Conservation (phyloP, 1,140 invertebrate genomes). For the Drosophila sp. region DNA sequence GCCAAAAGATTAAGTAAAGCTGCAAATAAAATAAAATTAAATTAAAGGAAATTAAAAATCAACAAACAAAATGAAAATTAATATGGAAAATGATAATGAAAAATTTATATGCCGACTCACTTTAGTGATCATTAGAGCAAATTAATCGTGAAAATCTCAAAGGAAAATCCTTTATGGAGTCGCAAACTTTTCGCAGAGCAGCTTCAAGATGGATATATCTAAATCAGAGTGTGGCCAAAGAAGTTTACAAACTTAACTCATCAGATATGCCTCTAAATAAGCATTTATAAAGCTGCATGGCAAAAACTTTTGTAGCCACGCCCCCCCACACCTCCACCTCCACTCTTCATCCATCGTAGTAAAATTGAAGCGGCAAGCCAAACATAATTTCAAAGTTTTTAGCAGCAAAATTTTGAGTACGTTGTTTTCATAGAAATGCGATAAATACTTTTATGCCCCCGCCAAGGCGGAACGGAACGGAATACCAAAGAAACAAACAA, state of each 20-base stretch:
- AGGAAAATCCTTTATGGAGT: slow-evolving; percentile 31
- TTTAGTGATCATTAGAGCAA: not conserved
- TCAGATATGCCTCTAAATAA: slow-evolving; percentile 79
- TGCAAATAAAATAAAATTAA: slow-evolving; percentile 41
- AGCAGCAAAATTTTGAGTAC: slow-evolving; percentile 71
- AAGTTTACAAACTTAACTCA: slow-evolving; percentile 73
- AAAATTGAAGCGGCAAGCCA: slow-evolving; percentile 65
- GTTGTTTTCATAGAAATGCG: slow-evolving; percentile 79
- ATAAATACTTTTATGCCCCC: slow-evolving; percentile 63
- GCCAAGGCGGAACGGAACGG: slow-evolving; percentile 12
- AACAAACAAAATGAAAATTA: slow-evolving; percentile 11
- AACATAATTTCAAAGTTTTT: slow-evolving; percentile 77
- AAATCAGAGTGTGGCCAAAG: slow-evolving; percentile 32
- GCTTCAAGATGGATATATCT: slow-evolving; percentile 31
- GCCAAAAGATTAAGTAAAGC: slow-evolving; percentile 63
- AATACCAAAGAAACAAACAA: not conserved
- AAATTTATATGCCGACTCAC: not conserved
- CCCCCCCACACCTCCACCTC: not conserved
- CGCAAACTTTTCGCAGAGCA: slow-evolving; percentile 35
- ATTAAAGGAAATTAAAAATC: slow-evolving; percentile 11
- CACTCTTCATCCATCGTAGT: not conserved
- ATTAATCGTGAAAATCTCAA: slow-evolving; percentile 4
- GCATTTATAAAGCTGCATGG: slow-evolving; percentile 74
- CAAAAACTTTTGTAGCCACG: slow-evolving; percentile 46
- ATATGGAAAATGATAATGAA: not conserved